These are phyloP conservation scores for Setipinna tenuifilis DNA, from an alignment of 2,797 vertebrate genomes.

Conservation along the genomic window DNA sequence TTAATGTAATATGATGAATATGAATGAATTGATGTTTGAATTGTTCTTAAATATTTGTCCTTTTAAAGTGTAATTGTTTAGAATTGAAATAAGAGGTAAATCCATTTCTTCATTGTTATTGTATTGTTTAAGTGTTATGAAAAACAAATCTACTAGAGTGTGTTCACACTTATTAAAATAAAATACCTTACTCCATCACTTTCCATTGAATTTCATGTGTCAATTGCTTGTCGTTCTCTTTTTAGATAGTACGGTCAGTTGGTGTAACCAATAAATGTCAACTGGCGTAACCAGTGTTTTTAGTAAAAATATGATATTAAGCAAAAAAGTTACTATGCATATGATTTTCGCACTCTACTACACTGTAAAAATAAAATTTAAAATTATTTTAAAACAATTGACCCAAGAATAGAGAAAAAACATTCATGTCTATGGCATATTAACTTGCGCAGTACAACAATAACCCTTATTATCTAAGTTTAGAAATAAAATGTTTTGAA, in stretches of 20 bases:
- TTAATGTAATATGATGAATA: too few relatives aligned
- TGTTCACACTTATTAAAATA: conserved; percentile 1
- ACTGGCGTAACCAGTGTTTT: conserved; percentile 31
- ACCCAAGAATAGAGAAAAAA: conserved; percentile 20
- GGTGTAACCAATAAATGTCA: conserved; percentile 36
- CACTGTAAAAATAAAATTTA: conserved; percentile 29
- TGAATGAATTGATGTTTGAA: too few relatives aligned
- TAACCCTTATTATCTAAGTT: conserved; percentile 28
- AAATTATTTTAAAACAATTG: conserved; percentile 26
- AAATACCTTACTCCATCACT: conserved; percentile 26
- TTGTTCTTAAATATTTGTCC: too few relatives aligned
- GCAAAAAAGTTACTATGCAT: conserved; percentile 34
- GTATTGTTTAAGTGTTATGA: too few relatives aligned
- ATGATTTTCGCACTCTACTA: conserved; percentile 28
- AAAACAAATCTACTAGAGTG: too few relatives aligned
- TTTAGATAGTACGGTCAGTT: conserved; percentile 27
- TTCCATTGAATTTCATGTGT: conserved; percentile 27
- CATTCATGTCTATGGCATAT: conserved; percentile 14
- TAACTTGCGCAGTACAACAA: conserved; percentile 24
- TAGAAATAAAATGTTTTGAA: conserved; percentile 20
- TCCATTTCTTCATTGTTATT: too few relatives aligned
- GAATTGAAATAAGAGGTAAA: too few relatives aligned
- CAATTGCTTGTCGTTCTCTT: conserved; percentile 26
- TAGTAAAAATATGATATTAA: conserved; percentile 31
- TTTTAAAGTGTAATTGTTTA: too few relatives aligned